Base-by-base conservation (phyloP, 2,888 invertebrate species). In the Ormyrus thymus region DNA sequence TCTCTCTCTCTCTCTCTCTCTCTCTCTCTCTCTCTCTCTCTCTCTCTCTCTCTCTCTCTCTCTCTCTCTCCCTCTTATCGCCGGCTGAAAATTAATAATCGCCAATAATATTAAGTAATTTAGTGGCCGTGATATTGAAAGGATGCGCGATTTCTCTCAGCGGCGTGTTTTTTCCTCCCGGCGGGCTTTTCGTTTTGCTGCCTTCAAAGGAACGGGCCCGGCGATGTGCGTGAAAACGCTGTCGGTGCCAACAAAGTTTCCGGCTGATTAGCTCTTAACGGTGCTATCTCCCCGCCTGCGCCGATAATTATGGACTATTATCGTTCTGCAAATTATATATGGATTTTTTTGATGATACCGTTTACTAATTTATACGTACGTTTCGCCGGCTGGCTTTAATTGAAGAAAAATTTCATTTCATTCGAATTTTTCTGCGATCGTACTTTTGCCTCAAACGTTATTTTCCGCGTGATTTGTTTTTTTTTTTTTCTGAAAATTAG, bases 21-120 rank as follows among this genome's bases (percentile, higher is more conserved):
- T 51, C 72, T 48, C 73, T 65, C 77, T n/a, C n/a, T n/a, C n/a
- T n/a, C n/a, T n/a, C 80, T 77, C 50, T 50, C 1, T 51, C 9
- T 15, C 11, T 15, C 29, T 11, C n/a, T 11, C 50, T 29, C 65
- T 10, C 50, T 8, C 10, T 46, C 75, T 48, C 72, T 48, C 73
- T 65, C 77, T 7, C 13, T 58, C 73, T 6, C 65, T n/a, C 45
- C 11, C 65, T 58, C 56, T 68, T 73, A 64, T 69, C 69, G 69
- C 45, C 53, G 8, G 15, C 48, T 13, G 48, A 51, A 61, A 77
- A 77, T 80, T 80, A 80, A 77, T 80, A 80, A 80, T 73, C 70
- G 65, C 15, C 76, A 59, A 80, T 76, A 72, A 79, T 72, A 72
- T 68, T 76, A 61, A 76, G 72, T 72, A 72, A 76, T 79, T 74